Evolutionary conservation across 2,797 vertebrate species (phyloP).

Genomic region (Etheostoma nigrum): DNA sequence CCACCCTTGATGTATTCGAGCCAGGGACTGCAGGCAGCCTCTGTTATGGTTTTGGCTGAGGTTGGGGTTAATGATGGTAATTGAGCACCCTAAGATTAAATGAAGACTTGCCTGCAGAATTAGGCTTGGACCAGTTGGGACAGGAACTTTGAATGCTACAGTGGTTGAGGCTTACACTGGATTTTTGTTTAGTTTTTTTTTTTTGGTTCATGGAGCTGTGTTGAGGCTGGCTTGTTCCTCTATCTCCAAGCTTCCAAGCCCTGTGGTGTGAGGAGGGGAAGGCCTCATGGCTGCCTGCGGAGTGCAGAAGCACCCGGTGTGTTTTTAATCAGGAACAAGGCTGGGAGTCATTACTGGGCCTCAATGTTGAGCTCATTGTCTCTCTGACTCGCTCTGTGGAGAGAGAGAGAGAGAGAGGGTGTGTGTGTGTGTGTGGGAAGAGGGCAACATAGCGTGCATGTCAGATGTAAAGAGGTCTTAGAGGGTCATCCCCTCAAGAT

Average conservation of each 20-base stretch:
- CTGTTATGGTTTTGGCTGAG: slow-evolving; percentile 52
- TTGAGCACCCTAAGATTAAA: slow-evolving; percentile 54
- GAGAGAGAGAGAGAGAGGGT: slow-evolving; percentile 32
- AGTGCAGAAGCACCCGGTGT: slow-evolving; percentile 88
- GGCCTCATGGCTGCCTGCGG: slow-evolving; percentile 78
- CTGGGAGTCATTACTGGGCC: slow-evolving; percentile 86
- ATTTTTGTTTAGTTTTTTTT: slow-evolving; percentile 27
- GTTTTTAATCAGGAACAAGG: slow-evolving; percentile 89
- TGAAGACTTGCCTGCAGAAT: slow-evolving; percentile 53
- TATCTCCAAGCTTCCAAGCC: slow-evolving; percentile 49
- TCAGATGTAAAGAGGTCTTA: slow-evolving; percentile 73
- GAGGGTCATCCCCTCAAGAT: slow-evolving; percentile 66
- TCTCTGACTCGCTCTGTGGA: slow-evolving; percentile 74
- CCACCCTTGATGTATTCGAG: slow-evolving; percentile 12
- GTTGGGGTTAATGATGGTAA: slow-evolving; percentile 54
- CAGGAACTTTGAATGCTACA: slow-evolving; percentile 50
- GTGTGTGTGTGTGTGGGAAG: not conserved
- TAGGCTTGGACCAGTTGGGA: slow-evolving; percentile 45
- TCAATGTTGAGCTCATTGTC: slow-evolving; percentile 85
- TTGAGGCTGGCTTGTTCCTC: slow-evolving; percentile 45
- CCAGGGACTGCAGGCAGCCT: slow-evolving; percentile 28
- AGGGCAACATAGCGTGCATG: slow-evolving; percentile 63
- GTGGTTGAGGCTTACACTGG: slow-evolving; percentile 23
- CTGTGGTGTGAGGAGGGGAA: slow-evolving; percentile 63
- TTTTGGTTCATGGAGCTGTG: slow-evolving; percentile 43